Evolutionary conservation across 2,797 vertebrate species (phyloP).

Genomic region (Emydoidea blandingii): DNA sequence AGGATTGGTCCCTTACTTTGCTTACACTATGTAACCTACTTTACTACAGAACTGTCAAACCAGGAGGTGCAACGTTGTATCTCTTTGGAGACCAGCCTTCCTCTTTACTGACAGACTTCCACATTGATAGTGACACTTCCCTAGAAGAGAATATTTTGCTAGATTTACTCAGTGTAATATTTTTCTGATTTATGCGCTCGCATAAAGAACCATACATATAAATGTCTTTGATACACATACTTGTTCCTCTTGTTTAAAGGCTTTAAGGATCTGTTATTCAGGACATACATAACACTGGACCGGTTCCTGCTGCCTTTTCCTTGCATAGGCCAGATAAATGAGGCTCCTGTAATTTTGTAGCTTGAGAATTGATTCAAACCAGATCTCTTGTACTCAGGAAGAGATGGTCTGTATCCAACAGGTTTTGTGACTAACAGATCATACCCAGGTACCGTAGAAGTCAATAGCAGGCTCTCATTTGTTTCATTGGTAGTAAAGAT

Average conservation of each 20-base stretch:
- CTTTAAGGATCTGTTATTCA: background rate
- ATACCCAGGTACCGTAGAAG: background rate
- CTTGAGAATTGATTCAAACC: background rate
- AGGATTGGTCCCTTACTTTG: fast-evolving
- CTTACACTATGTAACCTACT: background rate
- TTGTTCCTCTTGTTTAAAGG: fast-evolving
- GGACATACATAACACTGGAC: background rate
- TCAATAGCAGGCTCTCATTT: background rate
- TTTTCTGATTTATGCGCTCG: background rate
- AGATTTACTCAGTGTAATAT: background rate
- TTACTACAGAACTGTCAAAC: background rate
- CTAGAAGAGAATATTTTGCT: background rate
- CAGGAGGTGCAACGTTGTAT: background rate
- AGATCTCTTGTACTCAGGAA: background rate
- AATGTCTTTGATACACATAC: background rate
- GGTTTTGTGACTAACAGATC: background rate
- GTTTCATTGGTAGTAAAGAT: background rate
- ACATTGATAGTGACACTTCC: background rate
- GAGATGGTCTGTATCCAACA: background rate
- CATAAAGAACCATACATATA: background rate
- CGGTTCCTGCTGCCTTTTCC: background rate
- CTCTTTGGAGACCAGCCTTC: background rate
- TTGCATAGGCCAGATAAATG: background rate
- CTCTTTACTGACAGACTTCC: background rate
- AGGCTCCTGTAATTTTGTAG: background rate